Evolutionary conservation across 2,888 invertebrate genomes (phyloP).

Genomic region (Heliconius cydno): DNA sequence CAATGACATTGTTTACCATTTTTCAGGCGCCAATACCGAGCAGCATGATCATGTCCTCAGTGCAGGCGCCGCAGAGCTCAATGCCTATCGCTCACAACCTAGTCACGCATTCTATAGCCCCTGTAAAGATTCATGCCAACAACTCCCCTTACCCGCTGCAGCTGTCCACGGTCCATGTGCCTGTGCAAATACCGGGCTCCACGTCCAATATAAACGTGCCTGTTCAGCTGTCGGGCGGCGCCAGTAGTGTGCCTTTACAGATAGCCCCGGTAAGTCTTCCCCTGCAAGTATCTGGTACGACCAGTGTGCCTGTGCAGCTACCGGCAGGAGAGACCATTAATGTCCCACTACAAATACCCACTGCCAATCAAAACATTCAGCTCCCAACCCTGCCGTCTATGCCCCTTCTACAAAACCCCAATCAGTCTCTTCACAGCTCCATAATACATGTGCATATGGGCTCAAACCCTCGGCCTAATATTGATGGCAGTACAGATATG

Average conservation of each 20-base stretch:
- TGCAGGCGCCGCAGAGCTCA: slow-evolving; percentile 76
- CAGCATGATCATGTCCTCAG: slow-evolving; percentile 80
- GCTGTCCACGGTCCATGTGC: slow-evolving; percentile 77
- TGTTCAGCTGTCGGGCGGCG: slow-evolving; percentile 72
- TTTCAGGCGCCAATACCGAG: slow-evolving; percentile 80
- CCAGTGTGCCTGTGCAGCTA: slow-evolving; percentile 74
- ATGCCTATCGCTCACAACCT: slow-evolving; percentile 75
- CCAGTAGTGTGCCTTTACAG: slow-evolving; percentile 71
- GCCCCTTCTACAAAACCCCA: slow-evolving; percentile 71
- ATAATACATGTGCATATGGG: slow-evolving; percentile 80
- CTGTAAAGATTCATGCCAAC: slow-evolving; percentile 75
- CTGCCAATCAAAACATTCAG: slow-evolving; percentile 70
- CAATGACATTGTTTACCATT: slow-evolving; percentile 62
- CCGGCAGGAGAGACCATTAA: slow-evolving; percentile 77
- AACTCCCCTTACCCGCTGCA: slow-evolving; percentile 74
- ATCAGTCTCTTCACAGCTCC: slow-evolving; percentile 71
- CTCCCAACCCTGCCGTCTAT: slow-evolving; percentile 70
- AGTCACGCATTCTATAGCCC: slow-evolving; percentile 76
- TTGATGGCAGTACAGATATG: slow-evolving; percentile 70
- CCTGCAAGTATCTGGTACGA: slow-evolving; percentile 71
- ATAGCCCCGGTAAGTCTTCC: slow-evolving; percentile 76
- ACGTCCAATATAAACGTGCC: slow-evolving; percentile 78
- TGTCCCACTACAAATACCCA: slow-evolving; percentile 74
- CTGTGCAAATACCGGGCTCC: slow-evolving; percentile 77
- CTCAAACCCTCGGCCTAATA: slow-evolving; percentile 65